Conservation (phyloP, 1,140 invertebrate species). For the Bathynomus jamesi region DNA sequence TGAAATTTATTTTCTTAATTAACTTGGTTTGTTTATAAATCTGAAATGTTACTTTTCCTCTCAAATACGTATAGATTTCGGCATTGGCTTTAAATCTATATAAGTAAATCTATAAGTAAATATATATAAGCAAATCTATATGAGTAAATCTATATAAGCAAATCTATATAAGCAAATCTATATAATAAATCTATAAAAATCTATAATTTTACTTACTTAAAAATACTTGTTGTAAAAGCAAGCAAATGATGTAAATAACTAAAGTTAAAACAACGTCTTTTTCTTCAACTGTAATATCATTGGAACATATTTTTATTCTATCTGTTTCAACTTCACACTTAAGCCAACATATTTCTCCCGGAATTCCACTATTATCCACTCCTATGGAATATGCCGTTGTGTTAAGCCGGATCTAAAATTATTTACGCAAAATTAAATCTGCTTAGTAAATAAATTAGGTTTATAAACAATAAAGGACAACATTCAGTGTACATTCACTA, state of each 20-base stretch:
- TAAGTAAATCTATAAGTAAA: background rate
- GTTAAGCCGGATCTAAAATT: too few species aligned
- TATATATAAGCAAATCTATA: background rate
- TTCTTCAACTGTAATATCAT: background rate
- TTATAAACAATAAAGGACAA: too few species aligned
- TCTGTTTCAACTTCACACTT: background rate
- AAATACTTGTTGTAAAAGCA: background rate
- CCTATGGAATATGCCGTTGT: too few species aligned
- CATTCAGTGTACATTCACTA: too few species aligned
- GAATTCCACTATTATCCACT: too few species aligned
- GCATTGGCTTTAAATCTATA: too few species aligned
- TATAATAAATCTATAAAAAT: background rate
- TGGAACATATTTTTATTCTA: background rate
- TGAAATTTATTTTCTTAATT: too few species aligned
- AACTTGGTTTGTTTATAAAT: too few species aligned
- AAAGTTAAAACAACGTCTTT: background rate
- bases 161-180: background rate
- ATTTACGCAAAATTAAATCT: too few species aligned
- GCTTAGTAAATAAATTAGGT: too few species aligned
- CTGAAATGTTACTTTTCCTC: too few species aligned
- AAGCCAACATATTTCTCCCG: background rate
- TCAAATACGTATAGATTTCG: too few species aligned
- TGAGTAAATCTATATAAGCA: background rate
- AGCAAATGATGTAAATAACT: background rate
- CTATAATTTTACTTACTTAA: background rate